Evolutionary conservation across 2,113 vertebrate species (phyloP).

Genomic region (Vireo altiloquus): DNA sequence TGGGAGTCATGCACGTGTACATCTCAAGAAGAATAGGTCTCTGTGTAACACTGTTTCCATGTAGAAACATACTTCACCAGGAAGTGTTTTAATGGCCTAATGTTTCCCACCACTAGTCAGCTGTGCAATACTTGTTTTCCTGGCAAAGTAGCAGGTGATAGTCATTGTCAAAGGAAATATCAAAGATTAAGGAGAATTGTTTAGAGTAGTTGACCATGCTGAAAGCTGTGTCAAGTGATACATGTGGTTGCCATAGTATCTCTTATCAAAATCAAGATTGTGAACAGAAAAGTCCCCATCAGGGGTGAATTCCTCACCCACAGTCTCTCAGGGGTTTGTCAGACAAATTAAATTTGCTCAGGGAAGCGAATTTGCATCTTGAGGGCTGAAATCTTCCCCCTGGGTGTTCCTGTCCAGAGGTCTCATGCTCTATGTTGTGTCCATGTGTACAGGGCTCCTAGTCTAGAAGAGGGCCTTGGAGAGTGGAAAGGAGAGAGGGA

Average conservation of each 20-base stretch:
- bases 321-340: not conserved
- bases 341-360: not conserved
- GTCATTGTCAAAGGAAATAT: not conserved
- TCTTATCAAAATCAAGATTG: not conserved
- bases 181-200: not conserved
- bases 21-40: not conserved
- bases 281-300: not conserved
- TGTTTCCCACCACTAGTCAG: not conserved
- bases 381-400: not conserved
- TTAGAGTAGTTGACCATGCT: not conserved
- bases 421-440: not conserved
- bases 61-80: not conserved
- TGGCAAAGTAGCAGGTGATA: not conserved
- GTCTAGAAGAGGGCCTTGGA: not conserved
- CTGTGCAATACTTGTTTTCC: not conserved
- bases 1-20: slow-evolving; percentile 8
- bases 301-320: not conserved
- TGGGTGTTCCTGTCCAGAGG: not conserved
- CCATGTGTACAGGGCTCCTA: not conserved
- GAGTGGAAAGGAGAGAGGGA: not conserved
- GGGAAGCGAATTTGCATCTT: not conserved
- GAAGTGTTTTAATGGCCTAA: not conserved
- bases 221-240: not conserved
- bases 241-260: not conserved
- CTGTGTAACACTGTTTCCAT: not conserved